Conservation (phyloP, 2,888 invertebrate species). For the Margaritifera margaritifera region DNA sequence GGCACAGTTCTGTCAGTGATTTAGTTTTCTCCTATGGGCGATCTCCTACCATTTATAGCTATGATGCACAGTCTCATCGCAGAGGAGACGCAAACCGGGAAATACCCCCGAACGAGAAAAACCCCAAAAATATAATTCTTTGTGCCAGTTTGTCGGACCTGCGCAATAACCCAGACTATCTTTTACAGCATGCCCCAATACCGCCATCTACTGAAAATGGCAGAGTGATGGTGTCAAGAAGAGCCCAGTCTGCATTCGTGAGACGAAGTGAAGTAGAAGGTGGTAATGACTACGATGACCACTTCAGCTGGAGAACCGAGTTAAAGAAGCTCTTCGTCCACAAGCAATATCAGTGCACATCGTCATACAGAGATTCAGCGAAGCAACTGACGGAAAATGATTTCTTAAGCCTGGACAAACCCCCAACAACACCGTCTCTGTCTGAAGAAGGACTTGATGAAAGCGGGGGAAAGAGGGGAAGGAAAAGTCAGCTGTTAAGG, state of each 20-base stretch:
- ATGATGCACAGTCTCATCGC: conserved; percentile 11
- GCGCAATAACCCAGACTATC: conserved; percentile 62
- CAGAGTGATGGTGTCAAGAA: conserved; percentile 22
- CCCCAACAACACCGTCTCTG: conserved; percentile 33
- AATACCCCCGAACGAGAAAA: conserved; percentile 44
- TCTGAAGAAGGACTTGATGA: conserved; percentile 44
- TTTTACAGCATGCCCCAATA: conserved; percentile 41
- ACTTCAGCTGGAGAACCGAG: conserved; percentile 50
- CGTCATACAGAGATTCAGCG: conserved; percentile 52
- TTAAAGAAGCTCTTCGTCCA: conserved; percentile 53
- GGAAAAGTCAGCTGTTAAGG: background rate
- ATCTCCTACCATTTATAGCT: conserved; percentile 32
- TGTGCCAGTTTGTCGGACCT: conserved; percentile 56
- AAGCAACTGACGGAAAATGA: conserved; percentile 15
- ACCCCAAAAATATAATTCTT: conserved; percentile 47
- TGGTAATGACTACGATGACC: conserved; percentile 15
- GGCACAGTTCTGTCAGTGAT: conserved; percentile 25
- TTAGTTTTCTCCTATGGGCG: conserved; percentile 26
- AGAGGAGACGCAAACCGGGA: conserved; percentile 23
- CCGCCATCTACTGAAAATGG: conserved; percentile 1
- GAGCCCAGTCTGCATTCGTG: conserved; percentile 41
- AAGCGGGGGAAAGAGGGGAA: conserved; percentile 24
- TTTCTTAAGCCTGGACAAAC: conserved; percentile 30
- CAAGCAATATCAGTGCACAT: conserved; percentile 62
- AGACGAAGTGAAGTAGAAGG: conserved; percentile 26